Base-by-base conservation (phyloP, 2,113 vertebrate genomes). In the Amblyopsis rosae region DNA sequence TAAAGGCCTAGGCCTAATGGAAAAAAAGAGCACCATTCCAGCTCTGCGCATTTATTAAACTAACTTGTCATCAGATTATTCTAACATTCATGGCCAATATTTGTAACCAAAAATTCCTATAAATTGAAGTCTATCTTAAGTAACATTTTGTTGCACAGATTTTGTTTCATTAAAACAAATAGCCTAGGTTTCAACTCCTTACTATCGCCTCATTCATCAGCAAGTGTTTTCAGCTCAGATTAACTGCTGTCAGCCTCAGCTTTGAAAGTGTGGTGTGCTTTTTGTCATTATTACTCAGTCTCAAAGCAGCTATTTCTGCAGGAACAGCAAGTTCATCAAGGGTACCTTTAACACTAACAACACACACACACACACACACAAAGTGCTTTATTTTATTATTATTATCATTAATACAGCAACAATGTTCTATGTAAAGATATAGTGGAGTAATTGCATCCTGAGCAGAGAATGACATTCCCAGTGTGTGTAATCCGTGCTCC, bases 361-460 rank as follows among this genome's bases (percentile, higher is more conserved):
- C 54, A 56, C 54, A 56, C 54, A 55, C 54, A 55, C 53, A 55
- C 53, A 55, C 53, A 55, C 53, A 55, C 53, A 55, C 53, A 6
- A 35, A 35, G n/a, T n/a, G n/a, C n/a, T n/a, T n/a, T n/a, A n/a
- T n/a, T n/a, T n/a, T n/a, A n/a, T 26, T 26, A 26, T 26, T 2
- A 26, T 26, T 2, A 26, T 26, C 1, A 26, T 26, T 26, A 26
- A 26, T 26, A 26, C 26, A 26, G 26, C 26, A 26, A 3, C 26
- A 26, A 26, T 26, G 26, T 26, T 26, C 26, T 26, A 26, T 26
- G 26, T 26, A 3, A 26, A 26, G 26, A 26, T 26, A 26, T 26
- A 26, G 26, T 26, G 26, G 26, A 26, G 26, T 26, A 26, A 26
- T 26, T 26, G 26, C 26, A 26, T 26, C 26, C 26, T 26, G 26